Evolutionary conservation across 2,113 vertebrate species (phyloP).

Genomic region (Passer domesticus): DNA sequence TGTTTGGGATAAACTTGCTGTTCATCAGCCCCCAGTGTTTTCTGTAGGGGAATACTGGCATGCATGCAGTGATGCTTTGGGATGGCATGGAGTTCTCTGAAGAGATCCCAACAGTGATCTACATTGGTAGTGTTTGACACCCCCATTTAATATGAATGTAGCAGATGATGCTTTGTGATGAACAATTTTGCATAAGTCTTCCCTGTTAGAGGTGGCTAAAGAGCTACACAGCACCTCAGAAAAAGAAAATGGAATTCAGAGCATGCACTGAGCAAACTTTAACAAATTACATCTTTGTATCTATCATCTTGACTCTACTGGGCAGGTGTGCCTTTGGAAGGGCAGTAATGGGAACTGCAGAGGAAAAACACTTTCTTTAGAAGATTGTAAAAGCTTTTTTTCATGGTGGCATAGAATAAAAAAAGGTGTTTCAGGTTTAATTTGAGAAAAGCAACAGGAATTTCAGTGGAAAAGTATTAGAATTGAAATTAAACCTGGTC

Average conservation of each 20-base stretch:
- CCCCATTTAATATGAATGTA: not conserved
- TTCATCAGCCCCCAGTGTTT: not conserved
- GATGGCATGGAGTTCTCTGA: not conserved
- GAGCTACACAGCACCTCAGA: not conserved
- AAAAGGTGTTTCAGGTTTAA: not conserved
- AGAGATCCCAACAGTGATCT: not conserved
- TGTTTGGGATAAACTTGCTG: not conserved
- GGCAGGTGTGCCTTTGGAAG: not conserved
- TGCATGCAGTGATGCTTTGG: not conserved
- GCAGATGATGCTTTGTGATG: not conserved
- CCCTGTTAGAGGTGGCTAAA: not conserved
- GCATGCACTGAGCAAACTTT: not conserved
- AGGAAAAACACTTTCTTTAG: not conserved
- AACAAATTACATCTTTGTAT: not conserved
- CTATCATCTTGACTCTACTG: not conserved
- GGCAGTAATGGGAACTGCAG: not conserved
- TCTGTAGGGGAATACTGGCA: not conserved
- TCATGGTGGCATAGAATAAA: not conserved
- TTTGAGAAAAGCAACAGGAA: not conserved
- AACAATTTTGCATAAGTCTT: not conserved
- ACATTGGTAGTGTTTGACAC: not conserved
- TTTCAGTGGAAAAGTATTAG: not conserved
- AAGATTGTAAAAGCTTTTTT: not conserved
- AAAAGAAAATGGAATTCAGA: not conserved
- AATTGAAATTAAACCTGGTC: not conserved